Percentiles rank a stretch among this genome's conserved stretches.
Evolutionary conservation across 2,113 vertebrate species (phyloP).

Genomic region (Bambusicola thoracicus): DNA sequence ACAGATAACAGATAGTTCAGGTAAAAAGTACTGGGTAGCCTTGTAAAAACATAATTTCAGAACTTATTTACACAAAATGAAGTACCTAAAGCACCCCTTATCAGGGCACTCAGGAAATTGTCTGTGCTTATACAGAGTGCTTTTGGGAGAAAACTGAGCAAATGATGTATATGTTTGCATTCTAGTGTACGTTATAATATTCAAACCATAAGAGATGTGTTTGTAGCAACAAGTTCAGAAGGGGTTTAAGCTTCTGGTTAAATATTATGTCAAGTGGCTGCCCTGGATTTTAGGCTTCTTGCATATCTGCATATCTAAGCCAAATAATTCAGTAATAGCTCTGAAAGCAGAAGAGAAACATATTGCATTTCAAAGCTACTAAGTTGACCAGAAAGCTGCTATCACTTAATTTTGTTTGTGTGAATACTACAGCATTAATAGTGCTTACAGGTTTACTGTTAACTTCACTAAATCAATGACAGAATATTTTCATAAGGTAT

Average conservation of each 20-base stretch:
- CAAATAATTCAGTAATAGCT: background rate
- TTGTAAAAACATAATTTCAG: background rate
- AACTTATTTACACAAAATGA: background rate
- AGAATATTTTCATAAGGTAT: background rate
- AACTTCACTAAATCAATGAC: background rate
- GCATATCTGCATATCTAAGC: background rate
- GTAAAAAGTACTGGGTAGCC: background rate
- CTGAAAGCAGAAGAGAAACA: background rate
- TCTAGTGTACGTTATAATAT: background rate
- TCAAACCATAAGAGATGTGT: background rate
- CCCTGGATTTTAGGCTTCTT: background rate
- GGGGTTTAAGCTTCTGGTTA: background rate
- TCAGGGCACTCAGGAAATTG: background rate
- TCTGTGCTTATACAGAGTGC: background rate
- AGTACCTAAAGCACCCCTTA: background rate
- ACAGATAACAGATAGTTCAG: background rate
- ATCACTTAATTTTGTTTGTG: background rate
- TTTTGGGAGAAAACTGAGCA: background rate
- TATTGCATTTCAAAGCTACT: background rate
- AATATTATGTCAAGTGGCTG: background rate
- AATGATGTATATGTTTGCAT: background rate
- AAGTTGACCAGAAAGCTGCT: background rate
- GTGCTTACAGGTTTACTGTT: background rate
- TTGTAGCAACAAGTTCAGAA: background rate
- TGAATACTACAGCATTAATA: background rate